These are phyloP conservation scores for Pedetes capensis DNA, from an alignment of 2,113 vertebrate species.

Conservation along the genomic window DNA sequence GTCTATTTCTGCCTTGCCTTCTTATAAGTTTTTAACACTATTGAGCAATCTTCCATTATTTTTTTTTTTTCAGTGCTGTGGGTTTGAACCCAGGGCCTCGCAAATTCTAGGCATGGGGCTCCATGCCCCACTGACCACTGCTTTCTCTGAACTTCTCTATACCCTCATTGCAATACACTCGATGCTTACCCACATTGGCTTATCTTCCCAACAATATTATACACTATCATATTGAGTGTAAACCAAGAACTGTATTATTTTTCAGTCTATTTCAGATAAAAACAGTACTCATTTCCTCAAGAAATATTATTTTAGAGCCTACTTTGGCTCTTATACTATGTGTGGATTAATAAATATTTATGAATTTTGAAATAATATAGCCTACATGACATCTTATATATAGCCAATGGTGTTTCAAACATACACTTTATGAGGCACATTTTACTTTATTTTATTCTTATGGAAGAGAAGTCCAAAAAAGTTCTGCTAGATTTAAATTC, in stretches of 20 bases:
- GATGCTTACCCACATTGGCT: neutral
- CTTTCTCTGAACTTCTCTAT: neutral
- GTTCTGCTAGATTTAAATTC: neutral
- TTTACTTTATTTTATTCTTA: neutral
- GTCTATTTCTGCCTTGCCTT: neutral
- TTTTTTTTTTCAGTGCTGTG: neutral
- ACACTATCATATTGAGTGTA: neutral
- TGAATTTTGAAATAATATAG: neutral
- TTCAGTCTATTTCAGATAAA: neutral
- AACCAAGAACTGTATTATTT: neutral
- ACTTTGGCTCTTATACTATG: neutral
- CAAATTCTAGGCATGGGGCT: too few relatives aligned
- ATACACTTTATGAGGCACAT: neutral
- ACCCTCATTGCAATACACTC: neutral
- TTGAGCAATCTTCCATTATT: neutral
- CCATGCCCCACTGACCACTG: too few relatives aligned
- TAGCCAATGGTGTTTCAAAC: neutral
- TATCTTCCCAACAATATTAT: neutral
- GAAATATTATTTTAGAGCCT: neutral
- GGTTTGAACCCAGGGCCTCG: too few relatives aligned
- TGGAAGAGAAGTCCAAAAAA: neutral
- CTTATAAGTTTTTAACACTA: neutral
- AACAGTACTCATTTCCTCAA: neutral
- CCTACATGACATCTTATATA: neutral
- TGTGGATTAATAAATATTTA: neutral